These are phyloP conservation scores for Xenopus laevis DNA, from an alignment of 2,113 vertebrate genomes.

Conservation along the genomic window DNA sequence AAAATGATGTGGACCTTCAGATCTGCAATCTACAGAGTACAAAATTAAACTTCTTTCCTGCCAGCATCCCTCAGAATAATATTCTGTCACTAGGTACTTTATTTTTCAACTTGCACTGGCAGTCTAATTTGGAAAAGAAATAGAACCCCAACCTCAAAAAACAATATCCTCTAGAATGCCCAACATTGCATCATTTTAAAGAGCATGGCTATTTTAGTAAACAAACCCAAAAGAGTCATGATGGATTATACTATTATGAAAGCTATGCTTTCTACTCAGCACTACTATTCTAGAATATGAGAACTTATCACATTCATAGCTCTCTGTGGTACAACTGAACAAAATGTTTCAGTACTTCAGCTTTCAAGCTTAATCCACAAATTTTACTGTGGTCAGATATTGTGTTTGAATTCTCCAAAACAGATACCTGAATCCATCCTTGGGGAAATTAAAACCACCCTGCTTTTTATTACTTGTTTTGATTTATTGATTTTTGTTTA, in stretches of 20 bases:
- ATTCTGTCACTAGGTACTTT: too few species aligned
- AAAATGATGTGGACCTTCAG: too few species aligned
- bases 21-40: too few species aligned
- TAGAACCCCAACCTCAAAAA: too few species aligned
- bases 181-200: neutral
- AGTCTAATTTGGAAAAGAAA: too few species aligned
- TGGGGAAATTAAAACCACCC: constrained; percentile 34
- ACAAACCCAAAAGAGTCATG: neutral
- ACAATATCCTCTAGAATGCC: neutral
- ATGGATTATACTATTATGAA: neutral
- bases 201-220: neutral
- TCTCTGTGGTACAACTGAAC: constrained; percentile 25
- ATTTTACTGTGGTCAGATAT: constrained; percentile 29
- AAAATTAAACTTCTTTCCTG: too few species aligned
- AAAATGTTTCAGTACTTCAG: constrained; percentile 26
- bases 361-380: constrained; percentile 24
- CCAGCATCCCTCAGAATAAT: too few species aligned
- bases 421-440: constrained; percentile 21
- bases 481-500: constrained; percentile 26
- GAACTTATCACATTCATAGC: constrained; percentile 22
- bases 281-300: constrained; percentile 15
- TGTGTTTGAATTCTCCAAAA: constrained; percentile 15
- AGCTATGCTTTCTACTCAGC: constrained; percentile 1
- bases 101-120: too few species aligned
- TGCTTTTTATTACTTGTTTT: constrained; percentile 27